A percentile compares a stretch with the other conserved stretches of the same genome.
These are phyloP conservation scores for Cydia fagiglandana DNA, from an alignment of 1,140 invertebrate genomes.

Conservation along the genomic window DNA sequence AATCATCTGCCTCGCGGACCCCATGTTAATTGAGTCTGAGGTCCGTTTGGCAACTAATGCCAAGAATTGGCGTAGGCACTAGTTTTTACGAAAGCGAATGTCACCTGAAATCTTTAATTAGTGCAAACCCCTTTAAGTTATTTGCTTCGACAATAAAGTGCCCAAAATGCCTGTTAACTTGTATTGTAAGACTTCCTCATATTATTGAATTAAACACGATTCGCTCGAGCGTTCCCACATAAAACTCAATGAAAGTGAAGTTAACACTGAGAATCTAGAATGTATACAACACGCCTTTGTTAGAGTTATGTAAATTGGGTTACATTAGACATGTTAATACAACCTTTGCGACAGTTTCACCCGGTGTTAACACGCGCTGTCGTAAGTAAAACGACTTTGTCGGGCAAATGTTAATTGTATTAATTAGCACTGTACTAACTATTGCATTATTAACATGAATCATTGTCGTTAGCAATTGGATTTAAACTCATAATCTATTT, in stretches of 20 bases:
- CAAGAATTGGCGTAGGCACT: too few species aligned
- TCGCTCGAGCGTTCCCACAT: not conserved
- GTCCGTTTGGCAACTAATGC: too few species aligned
- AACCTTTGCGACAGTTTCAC: conserved; percentile 26
- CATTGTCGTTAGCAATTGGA: not conserved
- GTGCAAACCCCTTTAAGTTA: too few species aligned
- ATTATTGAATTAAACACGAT: not conserved
- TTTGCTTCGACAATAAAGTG: not conserved
- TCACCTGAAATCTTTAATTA: too few species aligned
- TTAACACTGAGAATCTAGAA: conserved; percentile 39
- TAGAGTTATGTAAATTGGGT: conserved; percentile 40
- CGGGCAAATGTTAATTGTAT: not conserved
- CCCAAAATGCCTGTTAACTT: not conserved
- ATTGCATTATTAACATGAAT: not conserved
- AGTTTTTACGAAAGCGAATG: too few species aligned
- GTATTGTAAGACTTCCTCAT: not conserved
- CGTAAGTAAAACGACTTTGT: conserved; percentile 19
- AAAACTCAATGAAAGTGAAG: conserved; percentile 39
- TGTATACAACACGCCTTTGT: conserved; percentile 38
- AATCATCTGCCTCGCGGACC: too few species aligned
- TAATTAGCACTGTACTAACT: not conserved
- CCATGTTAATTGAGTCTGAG: too few species aligned
- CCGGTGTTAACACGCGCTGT: conserved; percentile 14
- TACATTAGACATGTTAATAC: conserved; percentile 34
- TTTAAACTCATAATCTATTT: too few species aligned